A percentile compares a stretch with the other conserved stretches of the same genome.
phyloP scores from a whole-genome alignment of 2,888 invertebrate species.

The Melinopterus prodromus region DNA sequence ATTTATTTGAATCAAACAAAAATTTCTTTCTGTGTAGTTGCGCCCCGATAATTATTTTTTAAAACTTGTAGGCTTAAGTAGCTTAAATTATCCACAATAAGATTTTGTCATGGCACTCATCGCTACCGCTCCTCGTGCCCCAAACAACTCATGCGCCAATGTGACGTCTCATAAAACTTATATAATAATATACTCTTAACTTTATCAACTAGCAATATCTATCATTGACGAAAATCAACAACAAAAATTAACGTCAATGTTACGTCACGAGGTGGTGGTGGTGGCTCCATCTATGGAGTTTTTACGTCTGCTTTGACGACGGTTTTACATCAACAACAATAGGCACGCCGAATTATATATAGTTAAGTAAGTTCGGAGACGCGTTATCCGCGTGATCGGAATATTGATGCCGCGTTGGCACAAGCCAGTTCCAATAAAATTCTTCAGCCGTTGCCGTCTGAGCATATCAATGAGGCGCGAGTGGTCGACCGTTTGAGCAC shows the following conservation, averaged over 20 bases:
- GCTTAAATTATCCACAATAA: too few species aligned
- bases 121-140: too few species aligned
- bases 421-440: slow-evolving; percentile 48
- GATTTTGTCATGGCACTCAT: too few species aligned
- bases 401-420: slow-evolving; percentile 46
- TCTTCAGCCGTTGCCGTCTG: slow-evolving; percentile 32
- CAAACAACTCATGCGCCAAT: too few species aligned
- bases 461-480: slow-evolving; percentile 33
- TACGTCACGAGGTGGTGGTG: slow-evolving; percentile 10
- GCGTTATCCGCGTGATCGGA: slow-evolving; percentile 41
- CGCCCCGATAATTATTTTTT: too few species aligned
- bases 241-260: not conserved
- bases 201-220: too few species aligned
- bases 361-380: slow-evolving; percentile 46
- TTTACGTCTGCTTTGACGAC: slow-evolving; percentile 9
- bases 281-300: slow-evolving; percentile 15
- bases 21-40: too few species aligned
- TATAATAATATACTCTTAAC: too few species aligned
- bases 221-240: not conserved
- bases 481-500: slow-evolving; percentile 18
- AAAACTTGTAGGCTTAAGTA: too few species aligned
- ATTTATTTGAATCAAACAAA: too few species aligned
- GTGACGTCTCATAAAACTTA: too few species aligned
- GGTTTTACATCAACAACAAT: slow-evolving; percentile 19
- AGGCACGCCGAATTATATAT: slow-evolving; percentile 24